Percentiles rank a stretch among this genome's conserved stretches.
Conservation (phyloP, 2,113 vertebrate genomes). For the Zosterops lateralis region DNA sequence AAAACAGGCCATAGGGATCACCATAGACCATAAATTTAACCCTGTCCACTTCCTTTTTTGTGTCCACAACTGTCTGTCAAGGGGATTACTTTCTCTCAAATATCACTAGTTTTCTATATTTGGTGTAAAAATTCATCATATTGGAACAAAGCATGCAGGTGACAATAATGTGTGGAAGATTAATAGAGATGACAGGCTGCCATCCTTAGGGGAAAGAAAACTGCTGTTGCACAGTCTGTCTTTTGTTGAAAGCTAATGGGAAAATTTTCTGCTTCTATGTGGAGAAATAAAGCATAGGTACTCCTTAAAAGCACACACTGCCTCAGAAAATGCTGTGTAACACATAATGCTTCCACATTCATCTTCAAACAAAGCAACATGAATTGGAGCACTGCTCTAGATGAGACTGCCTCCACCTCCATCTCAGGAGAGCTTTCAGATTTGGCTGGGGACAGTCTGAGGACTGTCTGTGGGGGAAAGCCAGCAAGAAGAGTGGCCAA, state of each 20-base stretch:
- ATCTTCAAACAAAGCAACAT: background rate
- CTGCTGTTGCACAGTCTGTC: background rate
- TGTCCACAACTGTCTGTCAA: background rate
- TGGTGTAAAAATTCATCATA: background rate
- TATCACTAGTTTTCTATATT: background rate
- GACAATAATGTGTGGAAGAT: background rate
- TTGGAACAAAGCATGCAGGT: background rate
- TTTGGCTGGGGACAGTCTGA: background rate
- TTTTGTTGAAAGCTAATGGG: slow-evolving; percentile 10
- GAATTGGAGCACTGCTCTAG: background rate
- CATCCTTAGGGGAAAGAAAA: background rate
- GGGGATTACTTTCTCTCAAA: background rate
- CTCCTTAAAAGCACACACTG: background rate
- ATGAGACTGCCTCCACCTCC: background rate
- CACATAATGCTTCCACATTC: background rate
- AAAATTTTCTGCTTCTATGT: background rate
- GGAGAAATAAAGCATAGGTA: background rate
- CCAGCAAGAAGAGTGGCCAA: background rate
- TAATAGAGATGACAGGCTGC: slow-evolving; percentile 9
- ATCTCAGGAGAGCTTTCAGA: background rate
- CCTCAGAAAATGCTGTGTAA: background rate
- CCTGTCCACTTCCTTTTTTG: background rate
- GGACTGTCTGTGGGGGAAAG: background rate
- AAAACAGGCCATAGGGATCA: background rate
- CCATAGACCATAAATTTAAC: background rate